Percentiles rank a stretch among this genome's conserved stretches.
Conservation (phyloP, 2,888 invertebrate species). For the Himalopsyche anomala region DNA sequence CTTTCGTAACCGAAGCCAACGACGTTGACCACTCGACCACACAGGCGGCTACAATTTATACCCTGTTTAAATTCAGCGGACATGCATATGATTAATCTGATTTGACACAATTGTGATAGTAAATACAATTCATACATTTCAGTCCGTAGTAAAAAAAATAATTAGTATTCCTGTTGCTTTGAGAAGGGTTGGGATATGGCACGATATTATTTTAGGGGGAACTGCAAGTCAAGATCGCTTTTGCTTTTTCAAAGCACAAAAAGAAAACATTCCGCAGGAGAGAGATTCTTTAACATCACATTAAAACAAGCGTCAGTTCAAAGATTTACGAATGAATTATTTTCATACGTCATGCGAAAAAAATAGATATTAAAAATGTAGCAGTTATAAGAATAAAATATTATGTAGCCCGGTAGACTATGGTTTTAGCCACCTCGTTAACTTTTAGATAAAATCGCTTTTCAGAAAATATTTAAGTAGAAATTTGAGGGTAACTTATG, state of each 20-base stretch:
- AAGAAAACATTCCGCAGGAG: not conserved
- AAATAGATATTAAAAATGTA: not conserved
- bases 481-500: no score
- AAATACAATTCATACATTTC: no score
- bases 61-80: no score
- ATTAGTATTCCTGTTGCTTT: not conserved
- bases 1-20: no score
- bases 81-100: no score
- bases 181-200: not conserved
- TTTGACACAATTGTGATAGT: no score
- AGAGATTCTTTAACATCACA: not conserved
- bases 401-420: no score
- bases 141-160: not conserved
- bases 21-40: no score
- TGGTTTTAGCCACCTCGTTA: no score
- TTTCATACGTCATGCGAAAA: not conserved
- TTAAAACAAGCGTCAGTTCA: not conserved
- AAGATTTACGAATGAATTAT: not conserved
- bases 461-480: no score
- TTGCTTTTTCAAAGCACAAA: conserved; percentile 2
- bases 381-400: not conserved
- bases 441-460: no score
- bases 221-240: not conserved
- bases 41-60: no score
- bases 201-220: conserved; percentile 11